These are phyloP conservation scores for Junco hyemalis DNA, from an alignment of 2,113 vertebrate genomes.

Conservation along the genomic window DNA sequence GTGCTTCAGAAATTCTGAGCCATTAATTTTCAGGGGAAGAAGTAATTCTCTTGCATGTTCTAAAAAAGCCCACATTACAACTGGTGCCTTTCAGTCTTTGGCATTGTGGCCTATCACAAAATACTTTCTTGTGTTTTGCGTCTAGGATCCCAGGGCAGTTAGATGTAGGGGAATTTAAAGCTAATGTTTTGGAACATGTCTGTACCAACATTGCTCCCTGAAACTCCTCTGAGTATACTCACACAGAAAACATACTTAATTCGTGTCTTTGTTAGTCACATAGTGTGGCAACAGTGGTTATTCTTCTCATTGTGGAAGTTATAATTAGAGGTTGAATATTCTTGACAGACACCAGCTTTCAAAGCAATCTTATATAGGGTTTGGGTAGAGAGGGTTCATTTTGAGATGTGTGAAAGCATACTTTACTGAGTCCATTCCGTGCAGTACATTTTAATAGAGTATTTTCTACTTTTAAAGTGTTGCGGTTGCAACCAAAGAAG, in stretches of 20 bases:
- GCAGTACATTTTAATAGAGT: fast-evolving
- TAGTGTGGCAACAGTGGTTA: background rate
- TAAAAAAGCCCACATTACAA: background rate
- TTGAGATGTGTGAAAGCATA: fast-evolving
- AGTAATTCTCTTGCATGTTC: background rate
- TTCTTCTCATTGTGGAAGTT: background rate
- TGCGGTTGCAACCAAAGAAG: background rate
- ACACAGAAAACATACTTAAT: background rate
- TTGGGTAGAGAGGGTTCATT: background rate
- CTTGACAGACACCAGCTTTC: background rate
- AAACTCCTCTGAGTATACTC: background rate
- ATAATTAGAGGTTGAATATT: background rate
- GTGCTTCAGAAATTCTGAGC: background rate
- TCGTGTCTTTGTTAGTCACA: background rate
- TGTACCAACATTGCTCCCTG: background rate
- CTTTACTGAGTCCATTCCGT: background rate
- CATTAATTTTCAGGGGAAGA: background rate
- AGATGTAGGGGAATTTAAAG: background rate
- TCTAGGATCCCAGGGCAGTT: background rate
- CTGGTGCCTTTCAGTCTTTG: background rate
- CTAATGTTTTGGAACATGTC: background rate
- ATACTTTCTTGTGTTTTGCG: background rate
- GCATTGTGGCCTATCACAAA: background rate
- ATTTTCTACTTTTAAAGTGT: background rate
- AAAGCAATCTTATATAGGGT: background rate